Evolutionary conservation across 2,113 vertebrate species (phyloP).

Genomic region (human (Homo sapiens)): DNA sequence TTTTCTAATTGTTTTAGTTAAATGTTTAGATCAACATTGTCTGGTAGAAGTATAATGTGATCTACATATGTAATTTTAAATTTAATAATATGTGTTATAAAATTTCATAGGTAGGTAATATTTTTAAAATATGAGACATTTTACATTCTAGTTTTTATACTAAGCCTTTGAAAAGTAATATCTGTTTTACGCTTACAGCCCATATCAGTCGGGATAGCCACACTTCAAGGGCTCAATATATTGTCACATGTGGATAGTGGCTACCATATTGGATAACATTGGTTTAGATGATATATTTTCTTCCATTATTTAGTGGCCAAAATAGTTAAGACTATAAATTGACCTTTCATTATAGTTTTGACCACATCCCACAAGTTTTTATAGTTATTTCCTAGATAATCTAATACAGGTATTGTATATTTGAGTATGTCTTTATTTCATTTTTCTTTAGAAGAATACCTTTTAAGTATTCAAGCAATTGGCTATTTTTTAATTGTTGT

Average conservation of each 20-base stretch:
- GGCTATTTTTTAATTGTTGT: not conserved
- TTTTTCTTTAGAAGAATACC: constrained; percentile 10
- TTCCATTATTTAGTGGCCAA: not conserved
- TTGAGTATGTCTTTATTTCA: not conserved
- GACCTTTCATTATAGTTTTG: constrained; percentile 22
- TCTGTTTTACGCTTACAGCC: not conserved
- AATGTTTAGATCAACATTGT: not conserved
- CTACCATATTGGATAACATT: not conserved
- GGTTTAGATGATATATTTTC: not conserved
- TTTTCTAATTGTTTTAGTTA: not conserved
- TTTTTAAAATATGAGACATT: constrained; percentile 14
- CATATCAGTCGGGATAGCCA: not conserved
- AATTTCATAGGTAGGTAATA: not conserved
- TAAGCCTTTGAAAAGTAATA: not conserved
- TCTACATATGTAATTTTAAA: not conserved
- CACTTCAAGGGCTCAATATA: not conserved
- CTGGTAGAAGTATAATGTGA: not conserved
- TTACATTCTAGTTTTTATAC: not conserved
- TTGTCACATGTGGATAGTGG: not conserved
- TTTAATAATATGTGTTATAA: not conserved
- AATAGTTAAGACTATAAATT: not conserved
- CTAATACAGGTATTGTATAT: not conserved
- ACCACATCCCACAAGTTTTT: constrained; percentile 14
- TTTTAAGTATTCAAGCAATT: constrained; percentile 5
- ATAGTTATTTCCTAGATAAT: not conserved